Conservation (phyloP, 2,797 vertebrate genomes). For the Phalloptychus januarius region DNA sequence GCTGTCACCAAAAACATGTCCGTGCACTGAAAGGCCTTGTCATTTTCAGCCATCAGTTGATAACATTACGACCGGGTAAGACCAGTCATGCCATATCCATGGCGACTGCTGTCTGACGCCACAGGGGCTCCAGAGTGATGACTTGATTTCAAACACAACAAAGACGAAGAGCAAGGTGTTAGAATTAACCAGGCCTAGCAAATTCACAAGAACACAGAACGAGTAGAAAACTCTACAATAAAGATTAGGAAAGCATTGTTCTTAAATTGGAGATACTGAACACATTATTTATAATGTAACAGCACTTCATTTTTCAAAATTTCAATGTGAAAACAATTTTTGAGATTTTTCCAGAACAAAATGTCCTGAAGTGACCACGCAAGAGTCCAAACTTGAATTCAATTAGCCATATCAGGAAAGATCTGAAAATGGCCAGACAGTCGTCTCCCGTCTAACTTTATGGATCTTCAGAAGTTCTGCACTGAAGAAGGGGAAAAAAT, state of each 20-base stretch:
- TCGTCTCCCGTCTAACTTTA: too few relatives aligned
- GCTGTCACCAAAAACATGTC: constrained; percentile 17
- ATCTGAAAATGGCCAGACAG: too few relatives aligned
- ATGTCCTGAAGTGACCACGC: too few relatives aligned
- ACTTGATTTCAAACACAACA: constrained; percentile 74
- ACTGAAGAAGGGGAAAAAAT: too few relatives aligned
- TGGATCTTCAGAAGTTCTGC: too few relatives aligned
- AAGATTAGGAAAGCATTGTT: constrained; percentile 38
- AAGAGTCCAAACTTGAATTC: too few relatives aligned
- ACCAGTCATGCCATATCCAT: constrained; percentile 65
- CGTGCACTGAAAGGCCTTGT: constrained; percentile 31
- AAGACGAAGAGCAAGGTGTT: constrained; percentile 41
- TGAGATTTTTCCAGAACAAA: background rate
- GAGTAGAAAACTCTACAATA: constrained; percentile 4
- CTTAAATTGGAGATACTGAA: constrained; percentile 50
- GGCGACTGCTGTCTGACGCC: constrained; percentile 54
- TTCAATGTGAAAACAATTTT: background rate
- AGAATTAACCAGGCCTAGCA: constrained; percentile 8
- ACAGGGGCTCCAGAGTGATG: constrained; percentile 34
- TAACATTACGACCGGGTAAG: constrained; percentile 54
- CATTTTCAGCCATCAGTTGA: constrained; percentile 52
- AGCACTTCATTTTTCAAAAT: background rate
- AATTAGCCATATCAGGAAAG: too few relatives aligned
- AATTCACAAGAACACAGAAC: background rate
- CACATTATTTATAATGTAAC: background rate